These are phyloP conservation scores for Lucinisca nassula DNA, from an alignment of 2,888 invertebrate species.

Conservation along the genomic window DNA sequence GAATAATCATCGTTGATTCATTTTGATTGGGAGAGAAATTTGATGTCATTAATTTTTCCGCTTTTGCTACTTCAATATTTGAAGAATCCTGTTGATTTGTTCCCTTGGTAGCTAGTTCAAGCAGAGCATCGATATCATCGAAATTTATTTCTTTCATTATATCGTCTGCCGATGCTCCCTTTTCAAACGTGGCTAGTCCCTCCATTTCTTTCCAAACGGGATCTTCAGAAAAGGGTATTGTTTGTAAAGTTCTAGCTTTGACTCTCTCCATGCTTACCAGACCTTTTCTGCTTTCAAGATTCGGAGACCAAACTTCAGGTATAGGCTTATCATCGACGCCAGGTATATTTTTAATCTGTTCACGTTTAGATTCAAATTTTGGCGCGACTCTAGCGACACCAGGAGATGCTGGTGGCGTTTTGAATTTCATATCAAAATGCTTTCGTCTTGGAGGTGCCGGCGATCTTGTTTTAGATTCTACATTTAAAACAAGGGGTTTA, in stretches of 20 bases:
- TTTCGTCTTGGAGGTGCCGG: conserved; percentile 11
- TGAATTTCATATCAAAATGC: background rate
- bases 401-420: conserved; percentile 40
- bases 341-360: background rate
- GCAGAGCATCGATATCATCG: conserved; percentile 67
- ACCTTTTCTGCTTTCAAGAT: conserved; percentile 82
- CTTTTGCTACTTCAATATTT: background rate
- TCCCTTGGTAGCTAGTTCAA: conserved; percentile 55
- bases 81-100: background rate
- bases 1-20: conserved; percentile 43
- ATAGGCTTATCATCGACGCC: conserved; percentile 4
- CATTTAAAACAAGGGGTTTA: background rate
- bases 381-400: background rate
- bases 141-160: conserved; percentile 48
- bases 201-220: conserved; percentile 85
- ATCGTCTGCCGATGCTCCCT: conserved; percentile 32
- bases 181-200: conserved; percentile 81
- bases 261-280: conserved; percentile 83
- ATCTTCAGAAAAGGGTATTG: conserved; percentile 85
- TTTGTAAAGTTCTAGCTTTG: conserved; percentile 82
- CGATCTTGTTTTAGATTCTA: background rate
- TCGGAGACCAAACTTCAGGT: conserved; percentile 84
- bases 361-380: conserved; percentile 10
- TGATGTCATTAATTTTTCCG: conserved; percentile 44
- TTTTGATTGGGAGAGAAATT: conserved; percentile 16